Base-by-base conservation (phyloP, 2,797 vertebrate genomes). In the Enteromius fasciolatus region DNA sequence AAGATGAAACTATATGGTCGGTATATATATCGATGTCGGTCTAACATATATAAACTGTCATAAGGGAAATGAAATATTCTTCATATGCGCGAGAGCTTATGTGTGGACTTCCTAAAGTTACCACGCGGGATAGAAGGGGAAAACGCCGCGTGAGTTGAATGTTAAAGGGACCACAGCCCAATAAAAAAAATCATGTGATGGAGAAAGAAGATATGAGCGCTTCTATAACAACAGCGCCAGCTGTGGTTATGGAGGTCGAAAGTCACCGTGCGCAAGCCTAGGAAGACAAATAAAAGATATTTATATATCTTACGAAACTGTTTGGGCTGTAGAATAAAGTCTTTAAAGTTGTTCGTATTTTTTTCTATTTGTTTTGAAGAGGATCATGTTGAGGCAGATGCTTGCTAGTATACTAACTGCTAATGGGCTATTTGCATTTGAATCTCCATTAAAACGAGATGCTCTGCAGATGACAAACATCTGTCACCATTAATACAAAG, bases 91-190 rank as follows among this genome's bases (percentile, higher is more conserved):
- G 41, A 4, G 52, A 76, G 44, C 73, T 80, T 63, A 76, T 68
- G 61, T 17, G 4, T 3, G 1, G 46, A 84, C 25, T 81, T 48
- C 33, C 33, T 31, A 69, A 80, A 72, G 69, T 44, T 84, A 80
- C 80, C 94, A 94, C 91, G 93, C 91, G 90, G 89, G 80, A 54
- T 67, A 69, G 86, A 87, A 84, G 74, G 78, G 85, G 85, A 83
- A 31, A 36, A 82, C 1, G 80, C 87, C 91, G 90, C 82, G 90
- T 89, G 92, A 91, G 80, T 2, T 86, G 4, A 14, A 25, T 28
- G 84, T 94, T 94, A 93, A 94, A 94, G 92, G 78, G 87, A 87
- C 90, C 73, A 73, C 41, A 66, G 28, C 33, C 33, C 23, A 31
- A 8, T 63, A 17, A 31, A 63, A 61, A 20, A 50, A 66, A 10